phyloP scores from a whole-genome alignment of 2,113 vertebrate species.

The Haplochromis vanheusdeni region DNA sequence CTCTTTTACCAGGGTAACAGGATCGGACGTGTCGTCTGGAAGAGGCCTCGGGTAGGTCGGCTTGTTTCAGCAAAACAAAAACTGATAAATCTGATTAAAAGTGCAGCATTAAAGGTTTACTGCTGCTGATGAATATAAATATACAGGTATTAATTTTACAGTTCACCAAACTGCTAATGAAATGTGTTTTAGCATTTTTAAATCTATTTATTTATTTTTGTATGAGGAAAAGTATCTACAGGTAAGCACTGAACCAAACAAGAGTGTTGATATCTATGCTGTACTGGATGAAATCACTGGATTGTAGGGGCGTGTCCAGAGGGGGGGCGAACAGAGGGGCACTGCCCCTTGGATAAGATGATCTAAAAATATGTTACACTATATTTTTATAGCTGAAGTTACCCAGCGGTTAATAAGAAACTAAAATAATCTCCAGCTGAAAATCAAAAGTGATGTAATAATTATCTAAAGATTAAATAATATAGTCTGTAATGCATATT shows the following conservation, averaged over 20 bases:
- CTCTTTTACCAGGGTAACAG: constrained; percentile 83
- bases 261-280: not conserved
- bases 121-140: not conserved
- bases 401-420: not conserved
- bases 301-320: not conserved
- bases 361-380: not conserved
- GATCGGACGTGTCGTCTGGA: constrained; percentile 86
- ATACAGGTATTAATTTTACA: not conserved
- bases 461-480: not conserved
- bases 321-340: not conserved
- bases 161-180: not conserved
- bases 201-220: not conserved
- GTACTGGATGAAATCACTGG: not conserved
- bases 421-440: not conserved
- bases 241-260: not conserved
- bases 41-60: constrained; percentile 80
- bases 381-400: not conserved
- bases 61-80: not conserved
- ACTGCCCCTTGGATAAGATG: not conserved
- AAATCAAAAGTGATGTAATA: not conserved
- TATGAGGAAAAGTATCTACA: not conserved
- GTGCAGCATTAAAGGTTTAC: not conserved
- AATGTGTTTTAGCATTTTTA: not conserved
- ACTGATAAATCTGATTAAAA: not conserved
- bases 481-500: not conserved